Conservation (phyloP, 2,888 invertebrate species). For the Pedicia rivosa region DNA sequence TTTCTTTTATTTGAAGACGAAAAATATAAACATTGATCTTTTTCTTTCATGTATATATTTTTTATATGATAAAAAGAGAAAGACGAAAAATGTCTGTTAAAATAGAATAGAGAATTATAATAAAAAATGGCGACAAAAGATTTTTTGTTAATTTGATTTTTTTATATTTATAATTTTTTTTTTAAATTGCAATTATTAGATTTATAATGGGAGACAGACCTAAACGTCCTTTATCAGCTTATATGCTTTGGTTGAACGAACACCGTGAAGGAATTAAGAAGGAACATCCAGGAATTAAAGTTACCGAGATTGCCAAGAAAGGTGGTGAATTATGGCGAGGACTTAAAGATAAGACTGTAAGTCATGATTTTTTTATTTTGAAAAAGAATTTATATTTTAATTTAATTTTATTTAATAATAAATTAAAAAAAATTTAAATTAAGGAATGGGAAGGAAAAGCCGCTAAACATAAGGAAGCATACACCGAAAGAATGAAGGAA, state of each 20-base stretch:
- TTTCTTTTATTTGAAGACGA: no score
- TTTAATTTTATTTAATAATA: constrained; percentile 3
- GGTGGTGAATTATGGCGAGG: constrained; percentile 93
- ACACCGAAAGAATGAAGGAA: constrained; percentile 74
- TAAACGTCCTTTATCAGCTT: constrained; percentile 84
- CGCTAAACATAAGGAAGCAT: constrained; percentile 75
- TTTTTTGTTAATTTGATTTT: background rate
- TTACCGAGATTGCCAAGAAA: constrained; percentile 88
- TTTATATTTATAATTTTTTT: background rate
- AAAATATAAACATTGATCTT: no score
- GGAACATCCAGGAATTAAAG: constrained; percentile 77
- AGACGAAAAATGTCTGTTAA: no score
- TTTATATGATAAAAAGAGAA: no score
- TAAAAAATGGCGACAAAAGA: no score
- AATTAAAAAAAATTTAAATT: no score
- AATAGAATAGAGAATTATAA: no score
- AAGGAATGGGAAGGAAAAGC: constrained; percentile 88
- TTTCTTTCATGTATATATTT: no score
- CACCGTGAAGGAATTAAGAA: constrained; percentile 74
- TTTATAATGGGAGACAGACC: constrained; percentile 76
- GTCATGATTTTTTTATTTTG: constrained; percentile 18
- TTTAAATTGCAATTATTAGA: no score
- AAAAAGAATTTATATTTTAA: background rate
- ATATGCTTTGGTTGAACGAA: constrained; percentile 90
- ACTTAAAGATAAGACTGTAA: constrained; percentile 71